These are phyloP conservation scores for Drosophila kepulauana DNA, from an alignment of 1,140 invertebrate genomes.

Conservation along the genomic window DNA sequence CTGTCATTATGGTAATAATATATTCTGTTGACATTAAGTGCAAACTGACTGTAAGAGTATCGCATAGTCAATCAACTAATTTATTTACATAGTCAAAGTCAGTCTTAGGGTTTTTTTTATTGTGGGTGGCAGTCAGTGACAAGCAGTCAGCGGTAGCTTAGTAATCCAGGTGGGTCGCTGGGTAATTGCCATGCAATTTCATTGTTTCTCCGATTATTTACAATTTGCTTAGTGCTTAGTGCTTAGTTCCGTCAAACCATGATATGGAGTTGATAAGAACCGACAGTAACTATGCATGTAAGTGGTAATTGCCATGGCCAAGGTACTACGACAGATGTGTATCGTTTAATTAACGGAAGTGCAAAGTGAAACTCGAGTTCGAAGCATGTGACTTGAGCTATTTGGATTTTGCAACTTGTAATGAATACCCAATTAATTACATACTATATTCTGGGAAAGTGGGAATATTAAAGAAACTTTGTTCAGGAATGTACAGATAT, in stretches of 20 bases:
- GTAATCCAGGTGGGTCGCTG: conserved; percentile 11
- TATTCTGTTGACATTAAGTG: background rate
- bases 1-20: too few relatives aligned
- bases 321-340: conserved; percentile 27
- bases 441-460: too few relatives aligned
- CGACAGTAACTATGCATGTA: background rate
- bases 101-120: conserved; percentile 19
- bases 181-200: conserved; percentile 45
- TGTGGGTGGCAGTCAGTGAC: conserved; percentile 11
- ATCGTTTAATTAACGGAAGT: conserved; percentile 27
- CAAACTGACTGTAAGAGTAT: conserved; percentile 8
- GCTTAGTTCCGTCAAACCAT: conserved; percentile 35
- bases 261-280: conserved; percentile 40
- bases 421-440: background rate
- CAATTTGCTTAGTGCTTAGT: conserved; percentile 19
- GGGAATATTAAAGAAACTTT: too few relatives aligned
- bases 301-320: conserved; percentile 5
- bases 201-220: conserved; percentile 27
- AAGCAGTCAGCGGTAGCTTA: conserved; percentile 16
- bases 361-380: background rate
- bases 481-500: too few relatives aligned
- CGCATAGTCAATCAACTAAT: background rate
- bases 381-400: background rate
- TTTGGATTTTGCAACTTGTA: background rate
- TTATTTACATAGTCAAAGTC: conserved; percentile 5